Conservation (phyloP, 2,888 invertebrate genomes). For the Pediacus dermestoides region DNA sequence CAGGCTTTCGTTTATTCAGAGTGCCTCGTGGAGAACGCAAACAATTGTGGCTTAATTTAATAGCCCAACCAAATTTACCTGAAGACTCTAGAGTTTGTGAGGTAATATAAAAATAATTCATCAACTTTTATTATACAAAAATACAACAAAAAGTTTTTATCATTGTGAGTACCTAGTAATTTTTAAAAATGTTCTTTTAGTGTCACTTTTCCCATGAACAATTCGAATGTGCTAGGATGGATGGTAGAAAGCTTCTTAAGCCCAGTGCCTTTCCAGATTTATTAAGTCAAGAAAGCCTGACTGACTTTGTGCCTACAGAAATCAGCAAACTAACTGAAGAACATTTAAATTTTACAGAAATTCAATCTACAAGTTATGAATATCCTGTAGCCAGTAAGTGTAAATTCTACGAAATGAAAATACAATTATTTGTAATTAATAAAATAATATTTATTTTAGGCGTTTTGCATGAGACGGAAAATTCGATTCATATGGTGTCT, state of each 20-base stretch:
- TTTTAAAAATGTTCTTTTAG: neutral
- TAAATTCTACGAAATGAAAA: too few relatives aligned
- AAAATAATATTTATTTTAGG: neutral
- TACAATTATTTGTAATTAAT: too few relatives aligned
- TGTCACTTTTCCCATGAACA: neutral
- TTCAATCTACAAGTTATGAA: too few relatives aligned
- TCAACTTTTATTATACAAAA: too few relatives aligned
- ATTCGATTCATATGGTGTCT: neutral
- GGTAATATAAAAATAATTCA: neutral
- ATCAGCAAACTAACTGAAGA: too few relatives aligned
- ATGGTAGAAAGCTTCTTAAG: slow-evolving; percentile 1
- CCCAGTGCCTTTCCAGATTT: slow-evolving; percentile 6
- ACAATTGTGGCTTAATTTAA: slow-evolving; percentile 4
- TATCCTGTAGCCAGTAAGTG: too few relatives aligned
- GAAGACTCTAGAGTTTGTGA: slow-evolving; percentile 1
- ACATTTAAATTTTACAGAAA: too few relatives aligned
- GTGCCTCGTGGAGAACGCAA: neutral
- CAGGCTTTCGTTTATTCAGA: too few relatives aligned
- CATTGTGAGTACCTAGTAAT: neutral
- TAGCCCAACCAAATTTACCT: slow-evolving; percentile 4
- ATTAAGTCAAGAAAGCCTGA: neutral
- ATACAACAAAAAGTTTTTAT: too few relatives aligned
- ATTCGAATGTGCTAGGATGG: slow-evolving; percentile 1
- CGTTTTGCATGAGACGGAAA: neutral
- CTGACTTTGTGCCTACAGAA: neutral